A percentile compares a stretch with the other conserved stretches of the same genome.
Evolutionary conservation across 2,797 vertebrate species (phyloP).

Genomic region (Ibycter americanus): DNA sequence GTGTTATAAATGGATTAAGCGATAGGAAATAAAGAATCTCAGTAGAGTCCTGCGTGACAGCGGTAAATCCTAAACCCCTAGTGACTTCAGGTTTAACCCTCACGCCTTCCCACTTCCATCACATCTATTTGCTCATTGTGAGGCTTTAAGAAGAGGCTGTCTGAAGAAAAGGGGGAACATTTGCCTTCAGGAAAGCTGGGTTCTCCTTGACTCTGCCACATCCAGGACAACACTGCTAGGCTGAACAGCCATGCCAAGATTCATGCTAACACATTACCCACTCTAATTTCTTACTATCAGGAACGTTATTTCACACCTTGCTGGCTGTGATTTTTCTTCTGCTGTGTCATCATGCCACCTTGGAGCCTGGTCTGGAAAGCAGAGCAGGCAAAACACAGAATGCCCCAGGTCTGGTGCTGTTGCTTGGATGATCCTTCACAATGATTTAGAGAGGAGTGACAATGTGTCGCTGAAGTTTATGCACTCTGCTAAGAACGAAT

Average conservation of each 20-base stretch:
- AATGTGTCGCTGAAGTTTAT: neutral
- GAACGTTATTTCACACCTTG: neutral
- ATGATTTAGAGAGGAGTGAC: slow-evolving; percentile 50
- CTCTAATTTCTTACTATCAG: neutral
- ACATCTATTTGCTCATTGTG: neutral
- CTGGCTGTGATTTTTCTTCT: neutral
- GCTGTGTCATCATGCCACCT: neutral
- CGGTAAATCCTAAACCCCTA: neutral
- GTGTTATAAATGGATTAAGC: neutral
- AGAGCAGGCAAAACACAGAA: neutral
- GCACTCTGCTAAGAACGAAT: neutral
- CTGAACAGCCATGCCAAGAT: neutral
- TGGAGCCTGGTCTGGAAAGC: neutral
- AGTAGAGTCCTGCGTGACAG: neutral
- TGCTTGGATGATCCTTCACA: neutral
- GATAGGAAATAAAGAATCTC: slow-evolving; percentile 10
- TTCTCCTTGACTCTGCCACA: neutral
- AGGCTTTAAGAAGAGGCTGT: neutral
- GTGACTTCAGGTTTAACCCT: neutral
- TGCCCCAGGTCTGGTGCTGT: neutral
- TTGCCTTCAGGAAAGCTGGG: neutral
- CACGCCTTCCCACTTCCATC: neutral
- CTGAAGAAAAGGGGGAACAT: neutral
- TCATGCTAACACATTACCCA: neutral
- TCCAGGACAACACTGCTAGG: neutral